phyloP scores from a whole-genome alignment of 2,113 vertebrate species.

The Otis tarda region DNA sequence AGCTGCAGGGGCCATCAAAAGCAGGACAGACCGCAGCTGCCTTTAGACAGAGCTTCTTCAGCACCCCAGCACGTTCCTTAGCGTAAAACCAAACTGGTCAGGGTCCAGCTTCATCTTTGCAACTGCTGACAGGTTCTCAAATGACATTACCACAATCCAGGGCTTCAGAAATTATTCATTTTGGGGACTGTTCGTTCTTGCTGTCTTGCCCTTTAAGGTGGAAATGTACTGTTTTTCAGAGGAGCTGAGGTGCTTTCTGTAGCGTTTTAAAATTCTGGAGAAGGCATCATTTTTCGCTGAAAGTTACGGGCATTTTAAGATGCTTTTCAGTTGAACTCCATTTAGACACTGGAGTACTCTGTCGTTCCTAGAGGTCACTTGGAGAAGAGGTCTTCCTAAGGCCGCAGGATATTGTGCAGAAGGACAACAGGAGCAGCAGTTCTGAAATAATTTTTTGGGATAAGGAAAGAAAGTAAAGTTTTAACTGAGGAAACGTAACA shows the following conservation, averaged over 20 bases:
- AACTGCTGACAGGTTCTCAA: neutral
- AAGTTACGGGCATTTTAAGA: neutral
- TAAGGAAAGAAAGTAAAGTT: neutral
- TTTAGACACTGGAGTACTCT: neutral
- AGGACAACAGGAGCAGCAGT: neutral
- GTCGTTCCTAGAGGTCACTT: neutral
- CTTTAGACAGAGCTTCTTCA: neutral
- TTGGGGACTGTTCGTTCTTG: neutral
- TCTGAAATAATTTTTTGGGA: neutral
- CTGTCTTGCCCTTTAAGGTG: neutral
- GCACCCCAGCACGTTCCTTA: fast-evolving
- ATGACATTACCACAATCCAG: fast-evolving
- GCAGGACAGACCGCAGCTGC: neutral
- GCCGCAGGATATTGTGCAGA: neutral
- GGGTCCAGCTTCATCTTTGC: neutral
- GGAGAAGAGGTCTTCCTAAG: neutral
- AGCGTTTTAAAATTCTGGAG: neutral
- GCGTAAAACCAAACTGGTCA: neutral
- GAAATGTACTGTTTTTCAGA: neutral
- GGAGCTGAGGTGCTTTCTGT: neutral
- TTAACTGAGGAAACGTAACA: neutral
- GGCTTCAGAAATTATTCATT: neutral
- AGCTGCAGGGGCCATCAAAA: fast-evolving
- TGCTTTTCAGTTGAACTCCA: neutral
- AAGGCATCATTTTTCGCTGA: neutral